A percentile compares a stretch with the other conserved stretches of the same genome.
Evolutionary conservation across 2,797 vertebrate genomes (phyloP).

Genomic region (Sorex maritimensis): DNA sequence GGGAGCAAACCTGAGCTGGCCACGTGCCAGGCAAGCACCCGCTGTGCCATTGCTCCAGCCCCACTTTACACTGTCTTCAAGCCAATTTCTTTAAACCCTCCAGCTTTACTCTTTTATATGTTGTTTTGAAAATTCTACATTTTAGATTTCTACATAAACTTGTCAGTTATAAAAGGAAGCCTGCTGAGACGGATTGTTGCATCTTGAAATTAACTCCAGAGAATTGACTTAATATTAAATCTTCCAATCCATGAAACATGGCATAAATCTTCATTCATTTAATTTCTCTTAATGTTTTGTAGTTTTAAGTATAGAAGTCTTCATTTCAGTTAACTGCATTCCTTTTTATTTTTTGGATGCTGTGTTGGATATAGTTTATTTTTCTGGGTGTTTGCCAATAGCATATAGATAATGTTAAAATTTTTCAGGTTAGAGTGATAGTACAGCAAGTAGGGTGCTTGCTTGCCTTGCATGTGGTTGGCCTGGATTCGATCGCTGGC

Average conservation of each 20-base stretch:
- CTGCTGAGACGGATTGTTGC: neutral
- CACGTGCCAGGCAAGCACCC: no score
- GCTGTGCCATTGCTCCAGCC: no score
- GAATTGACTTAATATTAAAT: constrained; percentile 24
- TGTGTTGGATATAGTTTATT: constrained; percentile 17
- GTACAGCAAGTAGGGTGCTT: no score
- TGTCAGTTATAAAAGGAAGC: neutral
- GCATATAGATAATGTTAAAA: neutral
- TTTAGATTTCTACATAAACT: constrained; percentile 21
- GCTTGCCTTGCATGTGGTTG: no score
- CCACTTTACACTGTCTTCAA: no score
- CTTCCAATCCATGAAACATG: constrained; percentile 4
- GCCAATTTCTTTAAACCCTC: neutral
- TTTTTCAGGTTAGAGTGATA: no score
- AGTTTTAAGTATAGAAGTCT: neutral
- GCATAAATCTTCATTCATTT: constrained; percentile 2
- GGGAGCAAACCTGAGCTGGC: no score
- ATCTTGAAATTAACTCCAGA: neutral
- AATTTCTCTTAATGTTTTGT: neutral
- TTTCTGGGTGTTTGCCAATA: constrained; percentile 7
- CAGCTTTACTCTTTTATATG: constrained; percentile 14
- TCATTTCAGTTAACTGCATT: constrained; percentile 26
- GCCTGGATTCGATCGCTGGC: no score
- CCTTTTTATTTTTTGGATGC: neutral
- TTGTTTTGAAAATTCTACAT: neutral